Evolutionary conservation across 53 echinoderm and acorn worm genomes (phyloP), one percentile per base, ranked within the genome.

Genomic region (Stichopus horrens): DNA sequence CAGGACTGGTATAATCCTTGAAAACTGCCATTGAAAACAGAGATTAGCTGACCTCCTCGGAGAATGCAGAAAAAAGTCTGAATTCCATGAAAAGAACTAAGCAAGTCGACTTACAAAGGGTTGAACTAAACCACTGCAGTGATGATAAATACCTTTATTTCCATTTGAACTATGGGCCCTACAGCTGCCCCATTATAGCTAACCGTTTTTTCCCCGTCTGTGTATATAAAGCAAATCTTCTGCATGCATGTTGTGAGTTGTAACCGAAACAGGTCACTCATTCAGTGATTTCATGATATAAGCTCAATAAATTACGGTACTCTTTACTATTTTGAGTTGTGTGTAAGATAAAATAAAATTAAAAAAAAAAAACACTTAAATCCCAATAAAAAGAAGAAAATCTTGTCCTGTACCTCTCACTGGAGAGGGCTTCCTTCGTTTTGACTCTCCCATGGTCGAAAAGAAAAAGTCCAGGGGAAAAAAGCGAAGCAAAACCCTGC

Each of bases 391-490:
- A 16, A 16, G 71, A 71, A 13, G 14, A 71, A 16, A 18, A 13
- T 16, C 7, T 71, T 18, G 7, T 7, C 18, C 5, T 16, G n/a
- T 71, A 71, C 81, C 81, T 81, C 81, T 81, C 58, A 21, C 58
- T 21, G 81, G 81, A 81, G 81, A 81, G 21, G 55, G 52, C 86
- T 68, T 86, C 71, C 68, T 65, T 7, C 86, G 63, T 66, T 86
- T 86, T 23, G 86, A 86, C 86, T 86, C 86, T 86, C 86, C 86
- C 86, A 86, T 86, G 86, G 66, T 86, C 7, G 23, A n/a, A 16
- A 63, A 13, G 18, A 20, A 56, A 18, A 81, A 18, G 57, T 56
- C 20, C 21, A 6, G 18, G 56, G 57, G 19, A 18, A 22, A 81
- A 5, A 81, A 81, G 19, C 58, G 81, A 81, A 57, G 21, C 81